These are phyloP conservation scores for Ammodytes marinus DNA, from an alignment of 2,113 vertebrate species.

Conservation along the genomic window DNA sequence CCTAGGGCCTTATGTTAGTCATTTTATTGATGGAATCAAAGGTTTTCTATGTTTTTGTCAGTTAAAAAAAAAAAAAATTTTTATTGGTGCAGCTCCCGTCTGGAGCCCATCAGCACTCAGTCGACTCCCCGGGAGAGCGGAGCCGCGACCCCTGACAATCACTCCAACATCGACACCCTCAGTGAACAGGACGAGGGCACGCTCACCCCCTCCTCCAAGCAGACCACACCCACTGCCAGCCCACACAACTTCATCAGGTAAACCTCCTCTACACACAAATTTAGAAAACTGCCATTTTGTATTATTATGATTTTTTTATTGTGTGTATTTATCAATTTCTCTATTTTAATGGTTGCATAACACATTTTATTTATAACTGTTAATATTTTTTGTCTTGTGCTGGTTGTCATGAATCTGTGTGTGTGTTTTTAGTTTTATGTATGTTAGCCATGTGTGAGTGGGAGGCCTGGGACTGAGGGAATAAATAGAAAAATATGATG, in stretches of 20 bases:
- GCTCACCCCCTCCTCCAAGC: conserved; percentile 93
- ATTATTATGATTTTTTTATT: too few relatives aligned
- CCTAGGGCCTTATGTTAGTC: not conserved
- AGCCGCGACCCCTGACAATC: conserved; percentile 91
- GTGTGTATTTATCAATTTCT: too few relatives aligned
- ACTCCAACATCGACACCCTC: conserved; percentile 93
- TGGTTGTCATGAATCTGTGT: too few relatives aligned
- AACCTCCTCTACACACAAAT: not conserved
- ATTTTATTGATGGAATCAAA: not conserved
- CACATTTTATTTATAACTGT: too few relatives aligned
- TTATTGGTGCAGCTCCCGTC: conserved; percentile 86
- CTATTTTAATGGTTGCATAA: too few relatives aligned
- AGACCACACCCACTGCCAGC: conserved; percentile 92
- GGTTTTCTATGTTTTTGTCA: not conserved
- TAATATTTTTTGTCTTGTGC: too few relatives aligned
- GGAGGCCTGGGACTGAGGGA: too few relatives aligned
- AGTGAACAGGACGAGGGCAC: conserved; percentile 98
- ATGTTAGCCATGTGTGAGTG: too few relatives aligned
- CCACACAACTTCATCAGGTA: conserved; percentile 90
- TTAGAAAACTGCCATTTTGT: too few relatives aligned
- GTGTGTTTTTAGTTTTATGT: too few relatives aligned
- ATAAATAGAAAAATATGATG: not conserved
- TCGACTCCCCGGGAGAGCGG: conserved; percentile 91
- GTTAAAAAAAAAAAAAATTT: not conserved
- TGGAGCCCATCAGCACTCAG: conserved; percentile 91